Conservation (phyloP, 2,113 vertebrate species). For the Rattus norvegicus region GRCr8 NC_086039.1:101466001-101466500, state of each 20-base stretch:
- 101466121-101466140: background rate
- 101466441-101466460: background rate
- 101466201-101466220: background rate
- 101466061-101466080: background rate
- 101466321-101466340: background rate
- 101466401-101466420: constrained; percentile 17
- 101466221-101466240: background rate
- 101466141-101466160: background rate
- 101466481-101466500: background rate
- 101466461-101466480: background rate
- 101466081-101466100: background rate
- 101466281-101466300: background rate
- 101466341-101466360: constrained; percentile 33
- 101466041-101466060: background rate
- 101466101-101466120: background rate
- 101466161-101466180: background rate
- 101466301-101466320: constrained; percentile 13
- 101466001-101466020: background rate
- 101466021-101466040: background rate
- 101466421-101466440: background rate
- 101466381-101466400: background rate
- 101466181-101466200: background rate
- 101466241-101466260: background rate
- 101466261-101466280: background rate
- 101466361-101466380: constrained; percentile 11